Percentiles rank a stretch among this genome's conserved stretches.
Conservation (phyloP, 2,113 vertebrate genomes). For the Plestiodon gilberti region DNA sequence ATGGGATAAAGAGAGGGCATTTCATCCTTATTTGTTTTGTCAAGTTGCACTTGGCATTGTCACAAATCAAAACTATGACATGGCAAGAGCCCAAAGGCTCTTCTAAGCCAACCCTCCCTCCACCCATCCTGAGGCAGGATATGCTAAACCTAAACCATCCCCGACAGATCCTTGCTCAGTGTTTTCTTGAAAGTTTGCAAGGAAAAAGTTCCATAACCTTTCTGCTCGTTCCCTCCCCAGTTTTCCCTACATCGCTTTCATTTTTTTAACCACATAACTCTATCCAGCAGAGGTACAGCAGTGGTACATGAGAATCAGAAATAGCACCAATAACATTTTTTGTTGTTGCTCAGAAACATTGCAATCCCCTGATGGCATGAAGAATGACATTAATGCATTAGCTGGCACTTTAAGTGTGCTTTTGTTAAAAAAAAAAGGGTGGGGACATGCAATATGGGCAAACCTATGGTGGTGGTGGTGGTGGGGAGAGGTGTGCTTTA, state of each 20-base stretch:
- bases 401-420: no score
- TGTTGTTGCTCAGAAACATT: not conserved
- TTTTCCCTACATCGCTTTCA: not conserved
- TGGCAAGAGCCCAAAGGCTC: not conserved
- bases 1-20: not conserved
- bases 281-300: not conserved
- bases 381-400: no score
- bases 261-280: not conserved
- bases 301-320: not conserved
- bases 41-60: not conserved
- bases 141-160: not conserved
- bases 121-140: not conserved
- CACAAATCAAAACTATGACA: not conserved
- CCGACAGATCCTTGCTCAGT: not conserved
- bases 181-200: not conserved
- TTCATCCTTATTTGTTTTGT: conserved; percentile 6
- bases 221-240: not conserved
- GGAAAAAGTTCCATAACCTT: not conserved
- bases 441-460: no score
- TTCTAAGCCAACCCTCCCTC: not conserved
- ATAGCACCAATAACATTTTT: not conserved
- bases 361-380: not conserved
- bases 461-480: no score
- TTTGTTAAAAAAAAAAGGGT: no score
- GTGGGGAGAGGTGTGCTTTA: no score